Percentiles rank a stretch among this genome's conserved stretches.
Evolutionary conservation across 2,888 invertebrate genomes (phyloP).

Genomic region (Andrena camellia): DNA sequence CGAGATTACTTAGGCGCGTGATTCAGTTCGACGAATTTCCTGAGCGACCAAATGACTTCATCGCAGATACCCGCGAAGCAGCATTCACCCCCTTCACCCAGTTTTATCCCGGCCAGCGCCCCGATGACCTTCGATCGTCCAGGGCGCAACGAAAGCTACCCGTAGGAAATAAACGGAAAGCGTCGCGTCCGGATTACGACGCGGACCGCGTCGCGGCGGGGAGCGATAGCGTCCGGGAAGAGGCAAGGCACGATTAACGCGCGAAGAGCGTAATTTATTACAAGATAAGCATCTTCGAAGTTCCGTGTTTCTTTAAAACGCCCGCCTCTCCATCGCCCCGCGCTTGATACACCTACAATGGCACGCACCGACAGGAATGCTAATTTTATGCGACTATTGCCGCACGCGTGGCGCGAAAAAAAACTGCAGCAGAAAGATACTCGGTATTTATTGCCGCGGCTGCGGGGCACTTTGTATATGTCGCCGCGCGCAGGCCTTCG

Average conservation of each 20-base stretch:
- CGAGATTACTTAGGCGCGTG: too few relatives aligned
- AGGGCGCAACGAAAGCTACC: not conserved
- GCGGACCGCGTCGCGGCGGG: not conserved
- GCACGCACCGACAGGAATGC: conserved; percentile 31
- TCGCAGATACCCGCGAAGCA: too few relatives aligned
- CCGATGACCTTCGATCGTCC: too few relatives aligned
- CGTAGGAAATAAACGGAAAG: not conserved
- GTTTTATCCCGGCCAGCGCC: too few relatives aligned
- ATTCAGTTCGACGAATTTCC: too few relatives aligned
- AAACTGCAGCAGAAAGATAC: conserved; percentile 11
- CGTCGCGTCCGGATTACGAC: not conserved
- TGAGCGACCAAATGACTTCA: not conserved
- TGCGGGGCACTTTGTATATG: not conserved
- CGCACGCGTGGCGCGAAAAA: conserved; percentile 9
- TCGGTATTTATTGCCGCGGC: conserved; percentile 5
- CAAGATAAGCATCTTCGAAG: conserved; percentile 34
- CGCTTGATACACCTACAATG: conserved; percentile 16
- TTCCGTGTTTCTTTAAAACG: conserved; percentile 23
- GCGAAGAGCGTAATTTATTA: conserved; percentile 22
- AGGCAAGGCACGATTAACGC: conserved; percentile 26
- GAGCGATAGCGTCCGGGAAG: conserved; percentile 5
- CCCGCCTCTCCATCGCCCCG: not conserved
- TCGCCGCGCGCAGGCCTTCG: not conserved
- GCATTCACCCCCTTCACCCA: too few relatives aligned
- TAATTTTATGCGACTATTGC: conserved; percentile 30